phyloP scores from a whole-genome alignment of 2,888 invertebrate species.

The Dryococelus australis region DNA sequence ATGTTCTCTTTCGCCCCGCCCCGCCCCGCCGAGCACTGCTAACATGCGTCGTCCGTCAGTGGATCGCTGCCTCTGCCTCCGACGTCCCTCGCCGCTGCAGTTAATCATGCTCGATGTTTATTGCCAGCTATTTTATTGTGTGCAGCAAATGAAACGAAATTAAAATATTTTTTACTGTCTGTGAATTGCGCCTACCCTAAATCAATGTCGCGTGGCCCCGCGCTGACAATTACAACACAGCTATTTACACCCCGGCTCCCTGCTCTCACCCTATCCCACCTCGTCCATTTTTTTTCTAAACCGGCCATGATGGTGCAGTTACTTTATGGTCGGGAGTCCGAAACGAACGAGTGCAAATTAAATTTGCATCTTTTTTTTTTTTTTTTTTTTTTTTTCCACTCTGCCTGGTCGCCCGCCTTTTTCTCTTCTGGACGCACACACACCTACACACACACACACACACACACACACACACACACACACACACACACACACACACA shows the following conservation, averaged over 20 bases:
- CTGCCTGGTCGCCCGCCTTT: not conserved
- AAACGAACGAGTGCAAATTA: not conserved
- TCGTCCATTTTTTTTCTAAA: not conserved
- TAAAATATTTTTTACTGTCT: too few species aligned
- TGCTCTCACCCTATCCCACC: too few species aligned
- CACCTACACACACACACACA: not conserved
- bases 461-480: not conserved
- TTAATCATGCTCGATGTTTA: too few species aligned
- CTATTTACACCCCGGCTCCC: not conserved
- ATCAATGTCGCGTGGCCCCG: not conserved
- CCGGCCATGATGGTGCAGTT: not conserved
- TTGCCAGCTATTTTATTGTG: too few species aligned
- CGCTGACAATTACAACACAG: not conserved
- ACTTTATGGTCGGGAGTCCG: slow-evolving; percentile 11
- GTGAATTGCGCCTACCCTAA: too few species aligned
- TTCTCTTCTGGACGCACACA: not conserved
- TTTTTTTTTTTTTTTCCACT: not conserved
- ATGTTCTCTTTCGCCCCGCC: too few species aligned
- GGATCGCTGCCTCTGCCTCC: too few species aligned
- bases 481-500: not conserved
- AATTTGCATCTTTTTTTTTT: slow-evolving; percentile 1
- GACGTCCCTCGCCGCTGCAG: too few species aligned
- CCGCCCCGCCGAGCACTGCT: too few species aligned
- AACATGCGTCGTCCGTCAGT: too few species aligned
- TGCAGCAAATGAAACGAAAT: too few species aligned